These are phyloP conservation scores for Phylloscopus collybita DNA, from an alignment of 2,797 vertebrate genomes.

Conservation along the genomic window DNA sequence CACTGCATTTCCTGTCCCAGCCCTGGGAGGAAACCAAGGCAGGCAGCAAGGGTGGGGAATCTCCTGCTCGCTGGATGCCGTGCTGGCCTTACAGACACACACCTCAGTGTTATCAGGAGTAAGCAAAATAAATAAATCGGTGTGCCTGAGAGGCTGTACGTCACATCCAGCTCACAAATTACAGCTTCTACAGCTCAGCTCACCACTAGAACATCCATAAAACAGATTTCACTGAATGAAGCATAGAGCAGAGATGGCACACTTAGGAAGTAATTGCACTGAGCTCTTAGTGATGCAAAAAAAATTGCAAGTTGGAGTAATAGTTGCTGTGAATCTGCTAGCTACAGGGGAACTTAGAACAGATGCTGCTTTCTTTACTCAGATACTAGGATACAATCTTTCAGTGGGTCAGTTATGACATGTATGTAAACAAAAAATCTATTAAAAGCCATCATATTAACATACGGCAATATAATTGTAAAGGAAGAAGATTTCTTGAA, in stretches of 20 bases:
- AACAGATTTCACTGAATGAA: neutral
- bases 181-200: neutral
- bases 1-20: slow-evolving; percentile 10
- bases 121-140: neutral
- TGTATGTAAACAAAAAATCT: slow-evolving; percentile 11
- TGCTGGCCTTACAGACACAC: neutral
- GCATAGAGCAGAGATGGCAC: neutral
- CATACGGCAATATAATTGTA: neutral
- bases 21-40: slow-evolving; percentile 29
- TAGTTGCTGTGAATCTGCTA: neutral
- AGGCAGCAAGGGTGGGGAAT: slow-evolving; percentile 20
- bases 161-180: neutral
- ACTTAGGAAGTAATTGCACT: neutral
- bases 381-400: neutral
- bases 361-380: neutral
- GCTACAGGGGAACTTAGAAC: neutral
- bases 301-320: neutral
- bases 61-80: neutral
- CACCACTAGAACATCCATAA: neutral
- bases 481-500: slow-evolving; percentile 4
- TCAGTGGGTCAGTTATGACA: neutral
- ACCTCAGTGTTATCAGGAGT: neutral
- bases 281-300: neutral
- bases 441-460: neutral
- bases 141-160: neutral